Evolutionary conservation across 2,113 vertebrate genomes (phyloP).

Genomic region (Paratilapia polleni): DNA sequence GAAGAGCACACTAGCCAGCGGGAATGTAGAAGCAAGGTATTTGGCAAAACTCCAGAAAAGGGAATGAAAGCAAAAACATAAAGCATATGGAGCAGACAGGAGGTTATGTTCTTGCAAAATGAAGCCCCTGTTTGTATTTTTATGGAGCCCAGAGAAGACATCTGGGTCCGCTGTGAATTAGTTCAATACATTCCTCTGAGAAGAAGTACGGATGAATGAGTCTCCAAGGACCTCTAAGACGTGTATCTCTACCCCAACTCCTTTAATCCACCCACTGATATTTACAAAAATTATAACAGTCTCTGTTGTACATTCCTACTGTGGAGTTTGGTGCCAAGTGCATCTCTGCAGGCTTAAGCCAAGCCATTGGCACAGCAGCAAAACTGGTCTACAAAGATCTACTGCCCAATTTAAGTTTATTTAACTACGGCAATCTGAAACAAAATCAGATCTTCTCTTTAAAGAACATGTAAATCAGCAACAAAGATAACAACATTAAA

Average conservation of each 20-base stretch:
- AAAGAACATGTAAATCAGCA: background rate
- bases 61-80: constrained; percentile 21
- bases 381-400: constrained; percentile 5
- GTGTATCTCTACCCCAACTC: constrained; percentile 65
- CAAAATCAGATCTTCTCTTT: constrained; percentile 8
- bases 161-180: constrained; percentile 77
- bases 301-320: constrained; percentile 11
- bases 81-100: constrained; percentile 2
- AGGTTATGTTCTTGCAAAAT: constrained; percentile 18
- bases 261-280: constrained; percentile 38
- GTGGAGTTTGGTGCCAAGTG: constrained; percentile 18
- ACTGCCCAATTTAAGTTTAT: constrained; percentile 18
- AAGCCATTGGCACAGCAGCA: constrained; percentile 34
- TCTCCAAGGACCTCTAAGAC: constrained; percentile 71
- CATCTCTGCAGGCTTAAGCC: background rate
- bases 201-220: constrained; percentile 77
- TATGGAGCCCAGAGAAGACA: constrained; percentile 66
- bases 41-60: constrained; percentile 18
- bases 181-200: constrained; percentile 82
- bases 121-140: constrained; percentile 61
- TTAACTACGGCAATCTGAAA: constrained; percentile 3
- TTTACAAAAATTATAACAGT: constrained; percentile 31
- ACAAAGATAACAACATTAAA: constrained; percentile 8
- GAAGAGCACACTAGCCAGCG: background rate
- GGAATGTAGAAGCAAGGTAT: constrained; percentile 28